Evolutionary conservation across 1,140 invertebrate species (phyloP), one percentile per base, ranked within the genome.

Genomic region (Chironomus striatipennis): DNA sequence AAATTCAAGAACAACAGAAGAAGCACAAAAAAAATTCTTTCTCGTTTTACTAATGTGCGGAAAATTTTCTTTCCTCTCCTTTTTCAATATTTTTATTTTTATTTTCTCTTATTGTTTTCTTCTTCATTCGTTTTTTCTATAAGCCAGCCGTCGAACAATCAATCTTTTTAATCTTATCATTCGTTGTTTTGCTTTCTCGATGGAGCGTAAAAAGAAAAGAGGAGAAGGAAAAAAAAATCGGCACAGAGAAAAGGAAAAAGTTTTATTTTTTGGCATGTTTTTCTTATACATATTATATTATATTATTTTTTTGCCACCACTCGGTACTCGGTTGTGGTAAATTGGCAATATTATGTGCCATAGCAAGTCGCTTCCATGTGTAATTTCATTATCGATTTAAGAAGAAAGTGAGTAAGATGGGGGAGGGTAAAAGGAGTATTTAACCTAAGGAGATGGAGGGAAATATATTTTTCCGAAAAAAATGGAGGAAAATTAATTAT

Each of bases 101-200:
- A 17, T 18, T 20, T 70, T 70, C 65, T n/a, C 17, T 70, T 18
- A 18, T 20, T 21, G 12, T 47, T 47, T 47, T 47, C 15, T 47
- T 47, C 43, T 9, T 47, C 8, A 1, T 47, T 47, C 9, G 43
- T 47, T 47, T 47, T 47, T 47, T 9, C 47, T n/a, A n/a, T 15
- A 47, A 47, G 9, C 43, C 47, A 20, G 15, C 20, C 65, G 65
- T 18, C 65, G 9, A 70, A 21, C 65, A 70, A 70, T 70, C 65
- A 70, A 70, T 70, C 65, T 70, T 70, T 57, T 70, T 70, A 70
- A 70, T 70, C 65, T 70, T 70, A 70, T 70, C 65, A 70, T 70
- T 18, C 20, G 65, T 70, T 70, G 65, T 70, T 70, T 70, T 70
- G 65, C 17, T 70, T 70, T 70, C 20, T 21, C 65, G 65, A 70